These are phyloP conservation scores for Papilio dardanus DNA, from an alignment of 1,140 invertebrate species.

Conservation along the genomic window DNA sequence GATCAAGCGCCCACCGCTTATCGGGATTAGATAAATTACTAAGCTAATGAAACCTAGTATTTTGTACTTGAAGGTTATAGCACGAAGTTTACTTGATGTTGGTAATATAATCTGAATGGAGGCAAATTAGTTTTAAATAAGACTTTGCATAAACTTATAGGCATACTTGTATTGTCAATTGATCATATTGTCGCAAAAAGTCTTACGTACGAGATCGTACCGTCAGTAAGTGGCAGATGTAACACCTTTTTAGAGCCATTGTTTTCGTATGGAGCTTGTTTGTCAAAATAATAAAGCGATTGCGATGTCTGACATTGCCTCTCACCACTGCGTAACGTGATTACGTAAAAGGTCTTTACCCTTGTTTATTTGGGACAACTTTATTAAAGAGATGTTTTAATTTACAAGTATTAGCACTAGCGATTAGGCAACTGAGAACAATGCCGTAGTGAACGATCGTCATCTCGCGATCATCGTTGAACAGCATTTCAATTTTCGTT, in stretches of 20 bases:
- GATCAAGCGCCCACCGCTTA: background rate
- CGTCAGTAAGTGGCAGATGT: slow-evolving; percentile 27
- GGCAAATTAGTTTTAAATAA: background rate
- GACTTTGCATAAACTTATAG: background rate
- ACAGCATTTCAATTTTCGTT: slow-evolving; percentile 63
- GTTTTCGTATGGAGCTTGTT: slow-evolving; percentile 57
- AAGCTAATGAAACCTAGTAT: background rate
- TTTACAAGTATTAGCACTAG: slow-evolving; percentile 70
- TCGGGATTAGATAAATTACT: background rate
- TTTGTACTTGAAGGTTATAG: background rate
- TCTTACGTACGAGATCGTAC: slow-evolving; percentile 17
- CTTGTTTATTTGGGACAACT: slow-evolving; percentile 78
- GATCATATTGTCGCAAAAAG: background rate
- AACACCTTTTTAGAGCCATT: slow-evolving; percentile 44
- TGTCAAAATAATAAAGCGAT: slow-evolving; percentile 65
- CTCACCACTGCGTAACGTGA: slow-evolving; percentile 75
- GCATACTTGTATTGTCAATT: background rate
- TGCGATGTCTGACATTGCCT: slow-evolving; percentile 78
- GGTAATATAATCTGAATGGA: background rate
- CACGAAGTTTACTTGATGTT: background rate
- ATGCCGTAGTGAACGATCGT: slow-evolving; percentile 39
- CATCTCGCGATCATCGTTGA: slow-evolving; percentile 49
- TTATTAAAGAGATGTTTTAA: slow-evolving; percentile 75
- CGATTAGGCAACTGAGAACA: slow-evolving; percentile 58
- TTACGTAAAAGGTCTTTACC: slow-evolving; percentile 81